A percentile compares a stretch with the other conserved stretches of the same genome.
Conservation (phyloP, 2,888 invertebrate species). For the Cryptocephalus moraei region DNA sequence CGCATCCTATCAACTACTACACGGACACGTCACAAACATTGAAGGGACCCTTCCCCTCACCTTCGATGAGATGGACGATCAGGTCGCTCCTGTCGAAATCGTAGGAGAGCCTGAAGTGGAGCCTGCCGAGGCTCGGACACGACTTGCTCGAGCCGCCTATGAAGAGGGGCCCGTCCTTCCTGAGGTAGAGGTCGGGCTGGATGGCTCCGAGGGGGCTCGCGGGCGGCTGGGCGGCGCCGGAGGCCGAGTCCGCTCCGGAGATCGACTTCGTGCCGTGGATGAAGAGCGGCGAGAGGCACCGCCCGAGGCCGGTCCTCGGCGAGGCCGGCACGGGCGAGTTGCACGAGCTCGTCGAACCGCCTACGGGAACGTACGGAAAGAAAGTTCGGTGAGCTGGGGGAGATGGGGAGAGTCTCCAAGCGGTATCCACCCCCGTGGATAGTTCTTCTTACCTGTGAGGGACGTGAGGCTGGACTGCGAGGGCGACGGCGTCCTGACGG, state of each 20-base stretch:
- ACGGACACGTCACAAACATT: too few species aligned
- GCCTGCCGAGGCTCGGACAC: conserved; percentile 65
- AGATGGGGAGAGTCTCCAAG: too few species aligned
- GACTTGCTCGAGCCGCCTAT: conserved; percentile 41
- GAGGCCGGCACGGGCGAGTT: conserved; percentile 32
- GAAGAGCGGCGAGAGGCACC: conserved; percentile 64
- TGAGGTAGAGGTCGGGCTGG: conserved; percentile 78
- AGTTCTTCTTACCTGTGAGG: conserved; percentile 32
- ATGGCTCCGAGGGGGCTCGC: conserved; percentile 58
- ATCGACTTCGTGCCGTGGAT: conserved; percentile 50
- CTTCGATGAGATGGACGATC: conserved; percentile 86
- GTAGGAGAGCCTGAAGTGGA: conserved; percentile 77
- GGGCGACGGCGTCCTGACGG: conserved; percentile 50
- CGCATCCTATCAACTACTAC: too few species aligned
- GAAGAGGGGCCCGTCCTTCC: conserved; percentile 68
- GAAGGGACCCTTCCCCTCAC: conserved; percentile 39
- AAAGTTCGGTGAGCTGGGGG: too few species aligned
- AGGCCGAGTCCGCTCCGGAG: conserved; percentile 27
- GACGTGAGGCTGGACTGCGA: conserved; percentile 66
- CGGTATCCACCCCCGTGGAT: too few species aligned
- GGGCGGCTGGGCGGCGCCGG: conserved; percentile 31
- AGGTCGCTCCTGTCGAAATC: conserved; percentile 85
- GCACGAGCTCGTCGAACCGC: conserved; percentile 34
- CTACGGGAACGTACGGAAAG: conserved; percentile 3
- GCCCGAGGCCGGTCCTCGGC: conserved; percentile 28